phyloP scores from a whole-genome alignment of 1,140 invertebrate genomes.

The Drosophila nikananu region DNA sequence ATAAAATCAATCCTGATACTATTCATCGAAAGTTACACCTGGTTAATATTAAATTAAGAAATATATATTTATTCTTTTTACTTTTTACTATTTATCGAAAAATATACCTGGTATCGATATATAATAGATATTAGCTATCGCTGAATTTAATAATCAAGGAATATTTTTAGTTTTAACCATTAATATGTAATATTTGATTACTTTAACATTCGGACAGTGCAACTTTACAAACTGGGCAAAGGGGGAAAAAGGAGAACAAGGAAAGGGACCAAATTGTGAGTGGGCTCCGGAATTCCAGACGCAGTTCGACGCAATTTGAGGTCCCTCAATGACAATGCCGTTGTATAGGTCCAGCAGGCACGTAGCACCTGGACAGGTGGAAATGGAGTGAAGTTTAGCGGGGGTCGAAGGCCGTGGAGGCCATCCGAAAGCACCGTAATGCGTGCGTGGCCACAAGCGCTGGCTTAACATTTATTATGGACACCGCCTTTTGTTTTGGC shows the following conservation, averaged over 20 bases:
- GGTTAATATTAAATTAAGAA: too few relatives aligned
- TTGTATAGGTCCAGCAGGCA: slow-evolving; percentile 39
- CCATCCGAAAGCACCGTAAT: slow-evolving; percentile 26
- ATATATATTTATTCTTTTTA: too few relatives aligned
- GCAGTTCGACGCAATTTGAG: slow-evolving; percentile 25
- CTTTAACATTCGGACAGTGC: slow-evolving; percentile 2
- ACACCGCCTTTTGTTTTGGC: slow-evolving; percentile 13
- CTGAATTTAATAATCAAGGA: too few relatives aligned
- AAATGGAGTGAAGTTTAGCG: not conserved
- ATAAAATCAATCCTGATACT: too few relatives aligned
- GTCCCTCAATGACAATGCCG: slow-evolving; percentile 39
- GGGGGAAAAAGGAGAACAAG: not conserved
- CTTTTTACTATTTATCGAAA: too few relatives aligned
- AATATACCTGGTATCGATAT: too few relatives aligned
- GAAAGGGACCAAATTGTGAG: not conserved
- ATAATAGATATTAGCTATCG: too few relatives aligned
- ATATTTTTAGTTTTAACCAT: not conserved
- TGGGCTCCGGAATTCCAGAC: slow-evolving; percentile 25
- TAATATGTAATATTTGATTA: too few relatives aligned
- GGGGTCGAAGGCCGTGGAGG: not conserved
- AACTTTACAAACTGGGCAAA: slow-evolving; percentile 11
- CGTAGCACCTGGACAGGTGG: slow-evolving; percentile 17
- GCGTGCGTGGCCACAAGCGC: slow-evolving; percentile 40
- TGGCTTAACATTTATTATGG: slow-evolving; percentile 46
- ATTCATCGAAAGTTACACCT: too few relatives aligned